Conservation (phyloP, 2,888 invertebrate species). For the Liodrosophila aerea region DNA sequence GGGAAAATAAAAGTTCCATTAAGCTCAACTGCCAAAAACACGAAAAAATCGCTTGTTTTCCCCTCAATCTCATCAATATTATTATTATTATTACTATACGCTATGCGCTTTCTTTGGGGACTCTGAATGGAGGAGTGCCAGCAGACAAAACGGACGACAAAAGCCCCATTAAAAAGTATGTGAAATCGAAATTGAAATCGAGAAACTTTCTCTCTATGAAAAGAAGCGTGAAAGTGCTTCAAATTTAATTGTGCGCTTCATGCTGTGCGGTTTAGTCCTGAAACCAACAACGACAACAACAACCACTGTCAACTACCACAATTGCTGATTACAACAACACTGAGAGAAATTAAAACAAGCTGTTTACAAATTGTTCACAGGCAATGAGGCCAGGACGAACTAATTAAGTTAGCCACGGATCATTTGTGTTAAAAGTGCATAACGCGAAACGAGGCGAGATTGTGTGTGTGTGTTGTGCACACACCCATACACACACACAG, state of each 20-base stretch:
- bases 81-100: slow-evolving; percentile 8
- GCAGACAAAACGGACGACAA: slow-evolving; percentile 67
- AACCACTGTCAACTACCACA: slow-evolving; percentile 17
- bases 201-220: slow-evolving; percentile 3
- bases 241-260: slow-evolving; percentile 58
- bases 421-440: slow-evolving; percentile 40
- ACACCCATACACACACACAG: slow-evolving; percentile 17
- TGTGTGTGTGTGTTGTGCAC: background rate
- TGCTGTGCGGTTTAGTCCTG: slow-evolving; percentile 25
- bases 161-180: slow-evolving; percentile 48
- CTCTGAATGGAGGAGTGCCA: too few relatives aligned
- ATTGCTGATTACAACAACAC: slow-evolving; percentile 15
- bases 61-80: slow-evolving; percentile 6
- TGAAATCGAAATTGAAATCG: slow-evolving; percentile 17
- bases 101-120: too few relatives aligned
- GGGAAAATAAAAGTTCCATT: slow-evolving; percentile 61
- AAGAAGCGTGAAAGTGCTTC: slow-evolving; percentile 57
- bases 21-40: slow-evolving; percentile 66
- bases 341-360: slow-evolving; percentile 1
- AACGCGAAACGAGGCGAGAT: slow-evolving; percentile 6
- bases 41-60: slow-evolving; percentile 53
- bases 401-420: slow-evolving; percentile 45
- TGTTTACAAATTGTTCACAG: slow-evolving; percentile 42
- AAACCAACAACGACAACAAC: background rate
- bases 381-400: slow-evolving; percentile 37